phyloP scores from a whole-genome alignment of 2,797 vertebrate genomes.

The Rhinoraja longicauda region DNA sequence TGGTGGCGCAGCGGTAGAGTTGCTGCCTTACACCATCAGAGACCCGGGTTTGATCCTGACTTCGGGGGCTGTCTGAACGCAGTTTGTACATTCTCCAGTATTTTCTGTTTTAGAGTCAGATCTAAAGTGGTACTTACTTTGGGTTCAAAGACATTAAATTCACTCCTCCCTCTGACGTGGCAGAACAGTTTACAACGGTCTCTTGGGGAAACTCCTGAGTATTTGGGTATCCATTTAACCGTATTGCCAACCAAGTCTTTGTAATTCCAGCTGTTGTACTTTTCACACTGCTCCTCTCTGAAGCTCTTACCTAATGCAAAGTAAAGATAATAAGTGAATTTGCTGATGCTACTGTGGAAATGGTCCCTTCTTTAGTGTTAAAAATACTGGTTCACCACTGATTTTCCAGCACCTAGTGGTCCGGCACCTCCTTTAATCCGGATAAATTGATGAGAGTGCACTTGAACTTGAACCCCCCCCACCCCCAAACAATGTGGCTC shows the following conservation, averaged over 20 bases:
- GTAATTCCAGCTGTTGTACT: constrained; percentile 76
- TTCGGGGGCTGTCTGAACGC: too few species aligned
- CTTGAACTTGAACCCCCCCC: too few species aligned
- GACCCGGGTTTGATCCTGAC: too few species aligned
- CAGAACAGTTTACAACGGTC: constrained; percentile 93
- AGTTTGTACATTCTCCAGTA: not conserved
- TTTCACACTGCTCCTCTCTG: constrained; percentile 89
- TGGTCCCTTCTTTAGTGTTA: not conserved
- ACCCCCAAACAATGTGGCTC: too few species aligned
- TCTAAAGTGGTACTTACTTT: constrained; percentile 66
- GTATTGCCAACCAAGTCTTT: constrained; percentile 70
- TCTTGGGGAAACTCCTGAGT: constrained; percentile 79
- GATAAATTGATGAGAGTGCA: too few species aligned
- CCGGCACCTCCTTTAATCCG: too few species aligned
- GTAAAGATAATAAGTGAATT: not conserved
- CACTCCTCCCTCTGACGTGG: constrained; percentile 74
- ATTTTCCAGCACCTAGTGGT: too few species aligned
- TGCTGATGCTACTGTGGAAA: not conserved
- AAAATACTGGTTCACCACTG: not conserved
- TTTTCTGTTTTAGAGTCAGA: not conserved
- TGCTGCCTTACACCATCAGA: too few species aligned
- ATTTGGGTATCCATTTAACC: constrained; percentile 91
- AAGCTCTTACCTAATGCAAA: constrained; percentile 76
- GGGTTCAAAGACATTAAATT: constrained; percentile 90
- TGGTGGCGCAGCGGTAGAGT: too few species aligned